Evolutionary conservation across 2,113 vertebrate genomes (phyloP).

Genomic region (Bujurquina vittata): DNA sequence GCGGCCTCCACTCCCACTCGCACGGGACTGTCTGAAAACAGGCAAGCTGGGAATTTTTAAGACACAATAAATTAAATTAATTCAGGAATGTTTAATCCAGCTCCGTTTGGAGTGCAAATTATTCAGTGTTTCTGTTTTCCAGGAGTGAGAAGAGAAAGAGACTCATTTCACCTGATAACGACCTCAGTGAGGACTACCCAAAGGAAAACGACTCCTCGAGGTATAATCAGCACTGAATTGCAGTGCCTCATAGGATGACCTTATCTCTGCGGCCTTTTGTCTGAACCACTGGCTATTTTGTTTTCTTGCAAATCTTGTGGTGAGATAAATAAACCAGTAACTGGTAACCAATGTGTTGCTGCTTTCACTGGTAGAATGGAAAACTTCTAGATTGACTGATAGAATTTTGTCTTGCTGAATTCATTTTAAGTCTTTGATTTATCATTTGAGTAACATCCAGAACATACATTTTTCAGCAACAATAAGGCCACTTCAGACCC

Average conservation of each 20-base stretch:
- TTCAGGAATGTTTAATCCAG: neutral
- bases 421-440: neutral
- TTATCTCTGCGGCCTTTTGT: neutral
- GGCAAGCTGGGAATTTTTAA: slow-evolving; percentile 72
- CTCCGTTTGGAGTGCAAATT: neutral
- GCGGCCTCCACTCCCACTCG: slow-evolving; percentile 84
- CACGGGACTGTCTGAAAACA: slow-evolving; percentile 88
- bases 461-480: slow-evolving; percentile 81
- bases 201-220: slow-evolving; percentile 99
- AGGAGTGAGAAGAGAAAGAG: slow-evolving; percentile 94
- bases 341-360: neutral
- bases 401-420: neutral
- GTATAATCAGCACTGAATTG: slow-evolving; percentile 66
- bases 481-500: slow-evolving; percentile 92
- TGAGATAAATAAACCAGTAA: neutral
- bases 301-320: neutral
- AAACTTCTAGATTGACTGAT: neutral
- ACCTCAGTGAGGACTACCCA: slow-evolving; percentile 94
- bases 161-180: slow-evolving; percentile 83
- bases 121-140: slow-evolving; percentile 1
- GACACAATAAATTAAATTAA: neutral
- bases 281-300: neutral
- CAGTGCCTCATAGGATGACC: neutral
- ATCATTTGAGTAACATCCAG: neutral
- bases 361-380: neutral